Evolutionary conservation across 2,113 vertebrate species (phyloP).

Genomic region (Anguilla japonica): DNA sequence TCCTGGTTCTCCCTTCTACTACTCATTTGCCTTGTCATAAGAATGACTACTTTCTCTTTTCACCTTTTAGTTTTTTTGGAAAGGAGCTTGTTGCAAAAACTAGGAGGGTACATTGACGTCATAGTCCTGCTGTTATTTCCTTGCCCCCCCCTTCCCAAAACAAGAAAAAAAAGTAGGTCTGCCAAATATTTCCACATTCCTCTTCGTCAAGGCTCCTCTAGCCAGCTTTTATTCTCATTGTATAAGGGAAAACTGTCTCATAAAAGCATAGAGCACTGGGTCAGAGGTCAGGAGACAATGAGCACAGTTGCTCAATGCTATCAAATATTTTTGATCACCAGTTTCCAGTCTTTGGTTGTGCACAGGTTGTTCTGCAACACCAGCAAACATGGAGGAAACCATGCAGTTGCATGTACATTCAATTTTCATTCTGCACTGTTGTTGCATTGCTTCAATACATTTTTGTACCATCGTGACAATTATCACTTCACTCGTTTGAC

Average conservation of each 20-base stretch:
- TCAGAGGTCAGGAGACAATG: slow-evolving; percentile 61
- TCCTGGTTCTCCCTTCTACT: slow-evolving; percentile 33
- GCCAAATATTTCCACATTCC: slow-evolving; percentile 64
- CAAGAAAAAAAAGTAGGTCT: slow-evolving; percentile 59
- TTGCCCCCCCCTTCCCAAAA: slow-evolving; percentile 42
- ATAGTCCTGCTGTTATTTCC: slow-evolving; percentile 48
- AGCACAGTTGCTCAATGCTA: slow-evolving; percentile 31
- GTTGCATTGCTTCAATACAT: slow-evolving; percentile 5
- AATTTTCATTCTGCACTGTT: neutral
- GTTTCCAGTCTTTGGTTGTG: slow-evolving; percentile 2
- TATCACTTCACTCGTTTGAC: neutral
- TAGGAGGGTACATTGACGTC: slow-evolving; percentile 65
- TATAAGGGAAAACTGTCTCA: slow-evolving; percentile 58
- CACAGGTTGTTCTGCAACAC: neutral
- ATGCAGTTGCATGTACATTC: neutral
- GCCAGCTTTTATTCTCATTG: slow-evolving; percentile 41
- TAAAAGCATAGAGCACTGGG: slow-evolving; percentile 39
- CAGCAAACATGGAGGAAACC: neutral
- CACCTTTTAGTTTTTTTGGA: slow-evolving; percentile 45
- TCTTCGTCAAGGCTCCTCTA: slow-evolving; percentile 53
- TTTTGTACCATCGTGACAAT: slow-evolving; percentile 2
- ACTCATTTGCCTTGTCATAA: slow-evolving; percentile 34
- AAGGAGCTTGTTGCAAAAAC: slow-evolving; percentile 48
- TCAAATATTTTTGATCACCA: slow-evolving; percentile 28
- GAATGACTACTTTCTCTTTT: slow-evolving; percentile 59